Percentiles rank a stretch among this genome's conserved stretches.
Conservation (phyloP, 2,113 vertebrate species). For the Ifrita kowaldi region DNA sequence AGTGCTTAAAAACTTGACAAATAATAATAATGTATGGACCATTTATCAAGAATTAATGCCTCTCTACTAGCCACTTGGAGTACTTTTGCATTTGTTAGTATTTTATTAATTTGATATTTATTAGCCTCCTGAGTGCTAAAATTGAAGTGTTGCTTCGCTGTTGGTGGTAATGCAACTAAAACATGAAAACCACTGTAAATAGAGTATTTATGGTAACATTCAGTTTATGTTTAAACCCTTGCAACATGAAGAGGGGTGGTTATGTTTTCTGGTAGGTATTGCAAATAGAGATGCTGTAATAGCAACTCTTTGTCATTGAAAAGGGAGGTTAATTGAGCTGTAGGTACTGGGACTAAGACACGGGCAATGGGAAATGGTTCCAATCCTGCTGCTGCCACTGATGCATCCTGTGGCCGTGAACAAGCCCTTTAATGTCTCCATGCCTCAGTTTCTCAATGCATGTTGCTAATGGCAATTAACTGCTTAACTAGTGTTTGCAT, state of each 20-base stretch:
- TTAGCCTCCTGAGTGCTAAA: neutral
- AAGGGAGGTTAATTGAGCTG: neutral
- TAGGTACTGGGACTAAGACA: neutral
- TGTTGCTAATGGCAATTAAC: neutral
- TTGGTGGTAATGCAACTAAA: neutral
- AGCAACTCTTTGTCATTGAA: neutral
- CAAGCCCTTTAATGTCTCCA: neutral
- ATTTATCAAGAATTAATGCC: neutral
- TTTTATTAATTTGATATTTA: conserved; percentile 5
- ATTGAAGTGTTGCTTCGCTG: neutral
- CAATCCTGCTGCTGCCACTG: neutral
- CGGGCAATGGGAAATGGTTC: neutral
- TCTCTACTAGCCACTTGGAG: neutral
- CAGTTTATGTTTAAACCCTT: neutral
- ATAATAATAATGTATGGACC: neutral
- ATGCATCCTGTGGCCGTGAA: neutral
- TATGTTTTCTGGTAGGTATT: neutral
- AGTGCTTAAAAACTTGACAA: neutral
- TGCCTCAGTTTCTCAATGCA: neutral
- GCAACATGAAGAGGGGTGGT: rapidly evolving
- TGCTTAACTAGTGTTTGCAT: neutral
- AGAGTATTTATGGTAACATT: neutral
- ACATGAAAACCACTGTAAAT: neutral
- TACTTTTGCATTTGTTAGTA: neutral
- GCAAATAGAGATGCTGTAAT: neutral